phyloP scores from a whole-genome alignment of 1,140 invertebrate species.

The Nebria ingens region DNA sequence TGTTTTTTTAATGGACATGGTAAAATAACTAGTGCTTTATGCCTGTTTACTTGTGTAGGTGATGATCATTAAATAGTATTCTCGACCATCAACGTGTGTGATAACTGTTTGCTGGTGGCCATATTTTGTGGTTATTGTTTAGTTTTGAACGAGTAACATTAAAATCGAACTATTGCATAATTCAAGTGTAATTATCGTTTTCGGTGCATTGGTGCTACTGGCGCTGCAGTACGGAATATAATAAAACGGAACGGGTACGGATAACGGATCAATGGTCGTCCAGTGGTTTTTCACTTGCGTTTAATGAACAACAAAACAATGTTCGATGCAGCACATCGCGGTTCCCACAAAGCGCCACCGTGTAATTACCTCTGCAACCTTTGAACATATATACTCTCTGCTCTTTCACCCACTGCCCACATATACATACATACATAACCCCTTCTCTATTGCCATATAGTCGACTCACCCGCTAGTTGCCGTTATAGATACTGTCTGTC shows the following conservation, averaged over 20 bases:
- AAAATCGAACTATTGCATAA: too few relatives aligned
- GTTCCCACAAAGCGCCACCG: neutral
- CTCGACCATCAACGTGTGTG: too few relatives aligned
- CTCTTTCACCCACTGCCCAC: neutral
- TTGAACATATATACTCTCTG: neutral
- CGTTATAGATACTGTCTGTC: neutral
- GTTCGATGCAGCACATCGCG: neutral
- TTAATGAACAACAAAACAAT: constrained; percentile 3
- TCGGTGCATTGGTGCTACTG: too few relatives aligned
- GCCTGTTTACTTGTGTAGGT: too few relatives aligned
- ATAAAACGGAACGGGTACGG: neutral
- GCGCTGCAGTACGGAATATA: neutral
- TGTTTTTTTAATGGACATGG: too few relatives aligned
- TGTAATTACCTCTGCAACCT: neutral
- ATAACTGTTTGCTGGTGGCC: too few relatives aligned
- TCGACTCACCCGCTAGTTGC: neutral
- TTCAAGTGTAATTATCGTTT: too few relatives aligned
- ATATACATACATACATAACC: too few relatives aligned
- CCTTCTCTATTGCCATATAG: neutral
- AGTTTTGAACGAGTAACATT: too few relatives aligned
- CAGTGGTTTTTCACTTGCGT: neutral
- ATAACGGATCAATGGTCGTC: neutral
- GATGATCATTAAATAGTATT: too few relatives aligned
- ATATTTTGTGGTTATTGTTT: too few relatives aligned
- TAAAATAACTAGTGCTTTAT: too few relatives aligned